Conservation (phyloP, 2,113 vertebrate species). For the Python bivittatus region DNA sequence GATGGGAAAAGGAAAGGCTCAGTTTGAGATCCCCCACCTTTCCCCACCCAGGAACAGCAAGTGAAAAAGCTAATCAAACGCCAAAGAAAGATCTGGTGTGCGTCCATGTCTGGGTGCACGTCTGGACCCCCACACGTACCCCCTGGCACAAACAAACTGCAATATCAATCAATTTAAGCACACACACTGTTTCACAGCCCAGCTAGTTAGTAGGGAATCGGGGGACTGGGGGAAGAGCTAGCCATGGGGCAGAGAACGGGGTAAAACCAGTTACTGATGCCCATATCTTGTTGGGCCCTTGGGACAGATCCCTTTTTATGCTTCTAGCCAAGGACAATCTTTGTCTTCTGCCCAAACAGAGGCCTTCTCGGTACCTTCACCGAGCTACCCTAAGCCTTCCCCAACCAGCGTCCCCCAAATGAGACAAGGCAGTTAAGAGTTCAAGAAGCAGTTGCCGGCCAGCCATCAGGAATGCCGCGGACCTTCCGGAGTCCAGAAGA, state of each 20-base stretch:
- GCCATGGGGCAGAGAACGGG: background rate
- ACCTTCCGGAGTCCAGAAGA: background rate
- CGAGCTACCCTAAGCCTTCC: background rate
- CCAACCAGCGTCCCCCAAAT: background rate
- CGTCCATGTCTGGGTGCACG: too few relatives aligned
- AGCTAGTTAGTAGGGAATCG: background rate
- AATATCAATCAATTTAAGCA: background rate
- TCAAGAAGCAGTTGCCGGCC: background rate
- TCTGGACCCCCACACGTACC: background rate
- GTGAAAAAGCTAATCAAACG: slow-evolving; percentile 27
- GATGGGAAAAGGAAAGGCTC: slow-evolving; percentile 44
- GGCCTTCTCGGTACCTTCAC: background rate
- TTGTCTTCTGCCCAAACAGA: background rate
- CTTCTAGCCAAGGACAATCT: background rate
- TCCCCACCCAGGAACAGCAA: background rate
- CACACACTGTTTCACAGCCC: slow-evolving; percentile 4
- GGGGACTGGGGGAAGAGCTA: background rate
- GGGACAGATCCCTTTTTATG: background rate
- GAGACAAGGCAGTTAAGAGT: background rate
- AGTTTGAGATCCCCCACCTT: background rate
- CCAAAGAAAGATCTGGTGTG: rapidly evolving
- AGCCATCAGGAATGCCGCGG: background rate
- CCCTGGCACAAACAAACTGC: slow-evolving; percentile 18
- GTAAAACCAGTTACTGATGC: too few relatives aligned
- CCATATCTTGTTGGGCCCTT: background rate